Percentiles rank a stretch among this genome's conserved stretches.
Conservation (phyloP, 2,888 invertebrate species). For the Callimorpha dominula region DNA sequence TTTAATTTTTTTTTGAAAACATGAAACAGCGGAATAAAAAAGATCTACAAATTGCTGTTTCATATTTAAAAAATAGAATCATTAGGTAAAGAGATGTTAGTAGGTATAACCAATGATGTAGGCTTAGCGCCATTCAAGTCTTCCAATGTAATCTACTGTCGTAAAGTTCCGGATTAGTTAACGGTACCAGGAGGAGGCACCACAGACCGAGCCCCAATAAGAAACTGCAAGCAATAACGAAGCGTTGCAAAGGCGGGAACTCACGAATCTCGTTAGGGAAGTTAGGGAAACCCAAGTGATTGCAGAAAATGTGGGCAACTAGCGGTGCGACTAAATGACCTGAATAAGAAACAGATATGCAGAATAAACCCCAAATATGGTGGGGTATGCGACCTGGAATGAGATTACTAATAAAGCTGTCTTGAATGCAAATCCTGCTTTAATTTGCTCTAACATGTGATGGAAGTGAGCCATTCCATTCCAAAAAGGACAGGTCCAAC, state of each 20-base stretch:
- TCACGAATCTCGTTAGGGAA: constrained; percentile 87
- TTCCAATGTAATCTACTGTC: constrained; percentile 88
- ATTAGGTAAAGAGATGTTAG: constrained; percentile 6
- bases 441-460: constrained; percentile 94
- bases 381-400: constrained; percentile 97
- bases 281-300: constrained; percentile 98
- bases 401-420: constrained; percentile 90
- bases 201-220: constrained; percentile 92
- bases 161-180: constrained; percentile 90
- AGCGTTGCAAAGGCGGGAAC: constrained; percentile 82
- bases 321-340: constrained; percentile 96
- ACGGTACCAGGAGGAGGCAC: constrained; percentile 91
- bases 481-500: constrained; percentile 97
- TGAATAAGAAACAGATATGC: constrained; percentile 93
- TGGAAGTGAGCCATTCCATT: constrained; percentile 94
- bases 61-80: constrained; percentile 10
- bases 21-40: constrained; percentile 5
- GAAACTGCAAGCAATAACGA: constrained; percentile 89
- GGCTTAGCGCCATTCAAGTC: constrained; percentile 52
- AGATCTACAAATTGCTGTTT: background rate
- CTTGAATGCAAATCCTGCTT: constrained; percentile 89
- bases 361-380: constrained; percentile 97
- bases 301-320: constrained; percentile 97
- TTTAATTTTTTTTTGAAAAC: background rate
- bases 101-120: constrained; percentile 5